Base-by-base conservation (phyloP, 1,140 invertebrate genomes). In the Asbolus verrucosus region DNA sequence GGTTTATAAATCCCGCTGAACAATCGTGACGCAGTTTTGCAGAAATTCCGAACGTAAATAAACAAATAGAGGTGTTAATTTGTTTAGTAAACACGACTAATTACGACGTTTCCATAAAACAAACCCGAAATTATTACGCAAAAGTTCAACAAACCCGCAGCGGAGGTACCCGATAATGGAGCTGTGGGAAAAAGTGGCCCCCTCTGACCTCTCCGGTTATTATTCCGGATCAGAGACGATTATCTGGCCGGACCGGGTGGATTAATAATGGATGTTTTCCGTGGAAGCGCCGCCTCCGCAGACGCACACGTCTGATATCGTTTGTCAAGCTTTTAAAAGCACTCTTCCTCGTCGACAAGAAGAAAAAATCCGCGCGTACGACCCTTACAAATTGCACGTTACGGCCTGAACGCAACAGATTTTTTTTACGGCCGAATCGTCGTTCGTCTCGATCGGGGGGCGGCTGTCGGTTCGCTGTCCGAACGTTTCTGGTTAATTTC, bases 261-360 rank as follows among this genome's bases (percentile, higher is more conserved):
- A 54, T 54, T 54, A 54, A 54, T 54, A 54, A 54, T 54, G 46
- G 46, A 54, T 54, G 46, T 54, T 54, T 54, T 54, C 21, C 46
- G 46, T 27, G n/a, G 8, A 54, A 54, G 46, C 13, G 46, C 19
- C 41, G 41, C 41, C 41, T 46, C 16, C 16, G 9, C 41, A 46
- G 41, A 46, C 41, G 18, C 41, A 46, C 46, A 54, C 21, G 46
- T 54, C 21, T 11, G 46, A 54, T 54, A 54, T 54, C 46, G 46
- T 54, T 46, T 54, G 46, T 54, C 46, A 27, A 24, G 46, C 46
- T 54, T 54, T 54, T 54, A 54, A 54, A 27, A 54, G 46, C 46
- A 21, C 14, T 24, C 18, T 30, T 46, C 14, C 41, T 19, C 41
- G 41, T 21, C 41, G 41, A 46, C 41, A 46, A 46, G 15, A 46